Evolutionary conservation across 2,113 vertebrate species (phyloP).

Genomic region (Varanus salvator): DNA sequence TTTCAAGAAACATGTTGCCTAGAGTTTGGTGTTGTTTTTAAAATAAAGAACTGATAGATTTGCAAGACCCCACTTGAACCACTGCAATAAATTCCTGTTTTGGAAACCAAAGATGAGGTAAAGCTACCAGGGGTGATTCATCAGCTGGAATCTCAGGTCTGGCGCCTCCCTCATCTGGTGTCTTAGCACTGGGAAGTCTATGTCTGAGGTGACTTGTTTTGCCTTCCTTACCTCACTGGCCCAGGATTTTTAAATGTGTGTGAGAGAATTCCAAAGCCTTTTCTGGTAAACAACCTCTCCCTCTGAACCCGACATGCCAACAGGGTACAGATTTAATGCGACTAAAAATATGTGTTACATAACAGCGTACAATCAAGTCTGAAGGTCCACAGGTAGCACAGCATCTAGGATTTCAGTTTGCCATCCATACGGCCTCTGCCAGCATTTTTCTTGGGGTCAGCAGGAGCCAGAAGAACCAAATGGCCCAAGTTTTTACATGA

Average conservation of each 20-base stretch:
- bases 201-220: constrained; percentile 41
- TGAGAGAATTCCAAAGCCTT: constrained; percentile 30
- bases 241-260: constrained; percentile 32
- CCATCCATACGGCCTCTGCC: background rate
- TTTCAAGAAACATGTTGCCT: constrained; percentile 41
- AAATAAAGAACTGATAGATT: constrained; percentile 10
- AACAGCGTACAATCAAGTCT: constrained; percentile 34
- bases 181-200: constrained; percentile 40
- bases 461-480: constrained; percentile 13
- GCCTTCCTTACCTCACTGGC: background rate
- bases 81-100: constrained; percentile 56
- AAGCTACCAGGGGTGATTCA: constrained; percentile 52
- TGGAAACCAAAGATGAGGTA: constrained; percentile 51
- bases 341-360: constrained; percentile 41
- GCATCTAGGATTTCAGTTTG: constrained; percentile 29
- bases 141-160: constrained; percentile 25
- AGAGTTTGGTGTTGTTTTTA: constrained; percentile 6
- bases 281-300: constrained; percentile 36
- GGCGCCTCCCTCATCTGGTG: constrained; percentile 25
- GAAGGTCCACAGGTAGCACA: constrained; percentile 24
- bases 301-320: constrained; percentile 25
- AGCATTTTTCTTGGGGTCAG: constrained; percentile 3
- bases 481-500: background rate
- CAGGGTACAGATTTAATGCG: background rate
- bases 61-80: background rate